These are phyloP conservation scores for Eupithecia insigniata DNA, from an alignment of 2,888 invertebrate species.

Conservation along the genomic window DNA sequence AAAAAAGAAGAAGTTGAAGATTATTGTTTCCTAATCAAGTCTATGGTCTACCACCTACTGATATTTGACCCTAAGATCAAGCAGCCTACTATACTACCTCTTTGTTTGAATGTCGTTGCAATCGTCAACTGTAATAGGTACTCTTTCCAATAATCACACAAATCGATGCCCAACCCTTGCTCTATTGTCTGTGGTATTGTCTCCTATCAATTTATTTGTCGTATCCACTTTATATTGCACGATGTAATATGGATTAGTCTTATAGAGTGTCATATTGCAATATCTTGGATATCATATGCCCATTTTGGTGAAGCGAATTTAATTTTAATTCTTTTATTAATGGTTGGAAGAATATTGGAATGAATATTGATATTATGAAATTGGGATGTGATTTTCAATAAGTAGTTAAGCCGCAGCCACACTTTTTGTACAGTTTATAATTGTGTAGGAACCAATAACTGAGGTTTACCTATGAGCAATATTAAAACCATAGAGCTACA, in stretches of 20 bases:
- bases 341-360: conserved; percentile 1
- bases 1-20: no score
- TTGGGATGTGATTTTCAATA: background rate
- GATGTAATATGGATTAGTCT: conserved; percentile 60
- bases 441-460: background rate
- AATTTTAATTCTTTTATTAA: conserved; percentile 29
- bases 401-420: background rate
- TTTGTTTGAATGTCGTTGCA: background rate
- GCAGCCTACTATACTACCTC: no score
- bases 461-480: background rate
- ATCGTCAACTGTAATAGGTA: conserved; percentile 27
- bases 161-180: conserved; percentile 71
- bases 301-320: conserved; percentile 23
- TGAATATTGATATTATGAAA: background rate
- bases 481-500: background rate
- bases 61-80: background rate
- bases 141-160: conserved; percentile 52
- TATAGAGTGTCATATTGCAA: conserved; percentile 55
- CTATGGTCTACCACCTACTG: no score
- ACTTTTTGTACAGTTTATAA: background rate
- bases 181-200: conserved; percentile 60
- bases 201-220: conserved; percentile 73
- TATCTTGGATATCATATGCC: conserved; percentile 32
- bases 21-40: no score
- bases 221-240: conserved; percentile 69